Percentiles rank a stretch among this genome's conserved stretches.
phyloP scores from a whole-genome alignment of 2,797 vertebrate genomes.

The Silurus lanzhouensis region DNA sequence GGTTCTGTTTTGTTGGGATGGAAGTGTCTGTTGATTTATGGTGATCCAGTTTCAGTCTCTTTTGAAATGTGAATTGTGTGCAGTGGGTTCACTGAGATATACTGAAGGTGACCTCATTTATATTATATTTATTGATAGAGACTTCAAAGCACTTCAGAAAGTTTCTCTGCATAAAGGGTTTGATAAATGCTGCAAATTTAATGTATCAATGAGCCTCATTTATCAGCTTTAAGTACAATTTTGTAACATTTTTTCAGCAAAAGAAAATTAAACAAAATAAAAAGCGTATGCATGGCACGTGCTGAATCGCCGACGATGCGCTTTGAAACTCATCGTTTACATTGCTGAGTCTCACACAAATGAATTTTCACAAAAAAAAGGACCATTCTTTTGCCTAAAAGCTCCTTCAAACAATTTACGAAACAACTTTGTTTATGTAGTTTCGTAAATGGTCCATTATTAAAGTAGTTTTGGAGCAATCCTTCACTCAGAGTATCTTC shows the following conservation, averaged over 20 bases:
- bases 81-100: no score
- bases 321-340: background rate
- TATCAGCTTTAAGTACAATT: background rate
- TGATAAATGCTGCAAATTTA: no score
- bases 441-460: background rate
- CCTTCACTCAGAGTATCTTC: constrained; percentile 57
- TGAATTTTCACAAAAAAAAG: background rate
- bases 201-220: background rate
- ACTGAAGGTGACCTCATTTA: no score
- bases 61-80: no score
- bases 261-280: no score
- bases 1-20: no score
- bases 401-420: background rate
- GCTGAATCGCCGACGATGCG: no score
- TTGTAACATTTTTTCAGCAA: background rate
- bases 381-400: background rate
- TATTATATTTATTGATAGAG: no score
- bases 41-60: no score
- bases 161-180: no score
- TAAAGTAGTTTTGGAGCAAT: background rate
- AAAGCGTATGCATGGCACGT: background rate
- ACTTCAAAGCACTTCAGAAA: no score
- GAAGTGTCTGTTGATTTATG: no score
- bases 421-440: background rate
- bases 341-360: background rate